phyloP scores from a whole-genome alignment of 92 coral and sea anemone species.

The Meandrina meandrites region DNA sequence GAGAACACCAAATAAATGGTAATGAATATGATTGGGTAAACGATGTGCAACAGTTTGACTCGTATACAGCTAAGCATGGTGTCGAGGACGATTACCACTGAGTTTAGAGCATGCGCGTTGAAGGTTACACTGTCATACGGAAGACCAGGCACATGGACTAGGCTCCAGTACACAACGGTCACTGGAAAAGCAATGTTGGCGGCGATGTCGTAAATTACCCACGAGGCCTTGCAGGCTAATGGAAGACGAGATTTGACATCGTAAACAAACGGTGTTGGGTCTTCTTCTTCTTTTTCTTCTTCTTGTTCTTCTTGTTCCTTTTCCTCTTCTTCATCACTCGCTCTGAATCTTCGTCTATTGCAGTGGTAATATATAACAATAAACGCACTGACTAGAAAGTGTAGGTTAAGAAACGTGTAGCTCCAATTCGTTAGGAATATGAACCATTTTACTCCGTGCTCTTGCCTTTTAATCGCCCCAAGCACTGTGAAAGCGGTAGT shows the following conservation, averaged over 20 bases:
- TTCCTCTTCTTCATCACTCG: neutral
- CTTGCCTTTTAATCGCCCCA: slow-evolving; percentile 50
- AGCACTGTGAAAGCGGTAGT: slow-evolving; percentile 63
- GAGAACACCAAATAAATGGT: slow-evolving; percentile 50
- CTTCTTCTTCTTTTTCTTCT: neutral
- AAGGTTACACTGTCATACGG: slow-evolving; percentile 52
- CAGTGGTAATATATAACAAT: slow-evolving; percentile 43
- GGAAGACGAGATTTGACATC: slow-evolving; percentile 17
- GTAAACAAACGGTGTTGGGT: neutral
- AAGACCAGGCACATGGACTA: slow-evolving; percentile 58
- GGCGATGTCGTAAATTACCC: slow-evolving; percentile 68
- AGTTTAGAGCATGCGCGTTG: slow-evolving; percentile 73
- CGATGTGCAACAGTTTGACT: slow-evolving; percentile 61
- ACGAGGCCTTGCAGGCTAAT: slow-evolving; percentile 69
- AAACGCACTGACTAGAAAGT: slow-evolving; percentile 60
- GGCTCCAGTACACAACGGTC: slow-evolving; percentile 72
- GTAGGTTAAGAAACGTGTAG: slow-evolving; percentile 76
- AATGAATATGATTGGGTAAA: slow-evolving; percentile 55
- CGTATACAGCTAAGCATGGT: slow-evolving; percentile 55
- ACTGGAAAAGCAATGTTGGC: slow-evolving; percentile 66
- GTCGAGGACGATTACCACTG: slow-evolving; percentile 53
- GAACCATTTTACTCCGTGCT: slow-evolving; percentile 64
- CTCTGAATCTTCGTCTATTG: neutral
- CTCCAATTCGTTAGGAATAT: slow-evolving; percentile 84
- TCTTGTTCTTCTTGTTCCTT: neutral